Evolutionary conservation across 2,113 vertebrate species (phyloP).

Genomic region (Oncorhynchus clarkii): DNA sequence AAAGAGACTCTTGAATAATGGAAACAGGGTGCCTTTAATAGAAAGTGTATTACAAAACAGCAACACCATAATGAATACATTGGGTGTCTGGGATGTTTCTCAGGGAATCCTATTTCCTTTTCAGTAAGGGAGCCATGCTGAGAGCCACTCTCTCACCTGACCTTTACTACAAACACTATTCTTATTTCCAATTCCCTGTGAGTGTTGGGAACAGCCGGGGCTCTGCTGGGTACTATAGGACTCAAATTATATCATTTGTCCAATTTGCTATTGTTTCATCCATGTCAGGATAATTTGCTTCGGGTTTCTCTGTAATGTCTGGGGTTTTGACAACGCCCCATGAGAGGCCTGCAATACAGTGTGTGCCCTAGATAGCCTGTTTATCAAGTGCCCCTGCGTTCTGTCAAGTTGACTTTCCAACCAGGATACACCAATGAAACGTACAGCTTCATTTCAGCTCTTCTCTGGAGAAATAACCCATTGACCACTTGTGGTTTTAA

Average conservation of each 20-base stretch:
- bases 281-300: conserved; percentile 82
- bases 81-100: conserved; percentile 53
- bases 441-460: conserved; percentile 70
- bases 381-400: conserved; percentile 73
- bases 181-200: conserved; percentile 75
- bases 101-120: conserved; percentile 45
- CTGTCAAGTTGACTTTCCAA: conserved; percentile 77
- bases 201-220: conserved; percentile 61
- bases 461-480: conserved; percentile 60
- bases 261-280: conserved; percentile 83
- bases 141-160: conserved; percentile 70
- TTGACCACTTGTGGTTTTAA: conserved; percentile 65
- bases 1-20: conserved; percentile 56
- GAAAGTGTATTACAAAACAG: conserved; percentile 62
- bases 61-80: conserved; percentile 69
- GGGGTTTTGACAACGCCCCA: conserved; percentile 66
- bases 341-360: conserved; percentile 66
- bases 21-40: conserved; percentile 43
- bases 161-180: conserved; percentile 77
- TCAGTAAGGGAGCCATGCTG: conserved; percentile 54
- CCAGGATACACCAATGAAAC: conserved; percentile 71
- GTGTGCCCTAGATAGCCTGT: conserved; percentile 78
- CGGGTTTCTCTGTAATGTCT: conserved; percentile 76
- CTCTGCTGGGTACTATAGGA: conserved; percentile 75
- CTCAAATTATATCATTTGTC: conserved; percentile 83